A percentile compares a stretch with the other conserved stretches of the same genome.
Evolutionary conservation across 2,888 invertebrate genomes (phyloP).

Genomic region (Trissolcus brochymenae): DNA sequence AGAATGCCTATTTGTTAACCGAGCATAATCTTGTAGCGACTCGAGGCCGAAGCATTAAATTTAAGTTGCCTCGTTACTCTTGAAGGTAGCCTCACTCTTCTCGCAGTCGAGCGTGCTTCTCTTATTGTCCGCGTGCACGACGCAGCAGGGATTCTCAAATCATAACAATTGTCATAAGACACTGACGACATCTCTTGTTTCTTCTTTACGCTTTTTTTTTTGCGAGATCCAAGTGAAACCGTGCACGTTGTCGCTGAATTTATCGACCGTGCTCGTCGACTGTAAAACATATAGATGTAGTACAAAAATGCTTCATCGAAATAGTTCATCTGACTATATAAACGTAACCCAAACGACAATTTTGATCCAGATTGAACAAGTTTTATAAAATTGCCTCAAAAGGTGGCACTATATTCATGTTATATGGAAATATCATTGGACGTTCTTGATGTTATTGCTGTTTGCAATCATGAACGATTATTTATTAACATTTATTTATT

Average conservation of each 20-base stretch:
- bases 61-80: slow-evolving; percentile 69
- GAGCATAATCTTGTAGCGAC: slow-evolving; percentile 65
- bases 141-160: slow-evolving; percentile 56
- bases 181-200: slow-evolving; percentile 1
- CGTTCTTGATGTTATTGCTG: no score
- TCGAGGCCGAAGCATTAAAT: slow-evolving; percentile 68
- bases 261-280: not conserved
- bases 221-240: not conserved
- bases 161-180: slow-evolving; percentile 75
- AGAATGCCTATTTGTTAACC: slow-evolving; percentile 69
- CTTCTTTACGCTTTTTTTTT: no score
- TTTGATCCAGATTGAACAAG: no score
- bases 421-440: no score
- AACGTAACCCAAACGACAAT: no score
- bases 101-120: slow-evolving; percentile 61
- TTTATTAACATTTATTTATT: no score
- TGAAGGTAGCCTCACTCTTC: slow-evolving; percentile 64
- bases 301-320: no score
- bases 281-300: no score
- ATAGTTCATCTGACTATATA: no score
- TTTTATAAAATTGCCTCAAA: no score
- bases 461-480: no score
- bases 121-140: slow-evolving; percentile 55
- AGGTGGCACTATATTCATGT: no score
- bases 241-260: not conserved